Base-by-base conservation (phyloP, 1,140 invertebrate genomes). In the Pemphigus obesinymphae region DNA sequence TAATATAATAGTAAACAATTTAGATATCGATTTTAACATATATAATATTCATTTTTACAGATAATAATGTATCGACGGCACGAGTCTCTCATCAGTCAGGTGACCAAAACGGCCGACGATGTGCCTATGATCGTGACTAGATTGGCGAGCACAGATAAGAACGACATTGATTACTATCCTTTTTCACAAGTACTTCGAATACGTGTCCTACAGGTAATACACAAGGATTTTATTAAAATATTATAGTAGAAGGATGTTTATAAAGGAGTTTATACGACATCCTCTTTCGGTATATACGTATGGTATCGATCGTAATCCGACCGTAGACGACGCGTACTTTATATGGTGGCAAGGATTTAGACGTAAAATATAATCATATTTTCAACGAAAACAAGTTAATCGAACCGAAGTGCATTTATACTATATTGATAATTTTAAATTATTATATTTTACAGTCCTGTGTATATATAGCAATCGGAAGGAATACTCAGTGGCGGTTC, bases 151-250 rank as follows among this genome's bases (percentile, higher is more conserved):
- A 31, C 23, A 3, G 76, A 80, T 26, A 80, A 80, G 17, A 80
- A 43, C 40, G 76, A 80, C 55, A 43, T 80, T 48, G 70, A 82
- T 43, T 66, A 66, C 63, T 82, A 82, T 78, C 68, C 68, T 5
- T 82, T 82, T 48, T 82, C 82, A 15, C 82, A 82, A 48, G 73
- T 82, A 20, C 82, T 82, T 10, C 72, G 82, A 53, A 78, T 82
- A 26, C 68, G 82, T 43, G 82, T 82, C 4, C 58, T 82, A 26
- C 72, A 82, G 82, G 82, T 82, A 82, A 82, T 58, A 26, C 58
- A 40, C n/a, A 5, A 20, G 70, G 43, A 50, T 70, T 45, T 70
- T 13, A 23, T 1, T 0, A 70, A 11, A 70, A n/a, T n/a, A n/a
- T n/a, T 17, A 70, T 70, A 13, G 45, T 45, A 70, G 40, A 45